Evolutionary conservation across 2,888 invertebrate species (phyloP).

Genomic region (Drosophila pseudotakahashii): DNA sequence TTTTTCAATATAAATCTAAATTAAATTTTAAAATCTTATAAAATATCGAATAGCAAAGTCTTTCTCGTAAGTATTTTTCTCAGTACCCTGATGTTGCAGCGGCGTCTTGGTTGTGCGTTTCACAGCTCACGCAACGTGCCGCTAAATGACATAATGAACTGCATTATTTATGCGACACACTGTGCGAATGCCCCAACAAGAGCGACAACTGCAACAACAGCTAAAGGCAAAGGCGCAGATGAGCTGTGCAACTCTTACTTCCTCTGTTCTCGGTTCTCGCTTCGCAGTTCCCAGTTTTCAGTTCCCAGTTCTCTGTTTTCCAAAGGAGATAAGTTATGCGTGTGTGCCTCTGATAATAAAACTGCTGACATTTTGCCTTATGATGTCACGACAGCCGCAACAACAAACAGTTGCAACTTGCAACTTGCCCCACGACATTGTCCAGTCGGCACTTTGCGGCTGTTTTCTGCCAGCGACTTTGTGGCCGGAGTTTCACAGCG

Average conservation of each 20-base stretch:
- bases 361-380: slow-evolving; percentile 73
- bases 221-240: slow-evolving; percentile 22
- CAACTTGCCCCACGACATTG: slow-evolving; percentile 16
- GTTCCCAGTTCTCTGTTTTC: background rate
- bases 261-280: slow-evolving; percentile 1
- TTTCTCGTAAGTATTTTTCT: background rate
- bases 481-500: slow-evolving; percentile 8
- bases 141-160: slow-evolving; percentile 79
- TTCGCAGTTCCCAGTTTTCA: background rate
- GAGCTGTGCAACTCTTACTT: slow-evolving; percentile 16
- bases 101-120: slow-evolving; percentile 51
- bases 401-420: slow-evolving; percentile 26
- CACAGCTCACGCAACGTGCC: slow-evolving; percentile 65
- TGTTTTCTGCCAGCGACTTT: slow-evolving; percentile 20
- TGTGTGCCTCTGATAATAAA: slow-evolving; percentile 73
- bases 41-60: no score
- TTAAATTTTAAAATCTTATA: no score
- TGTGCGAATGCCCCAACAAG: slow-evolving; percentile 50
- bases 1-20: no score
- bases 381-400: slow-evolving; percentile 65
- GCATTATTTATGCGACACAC: slow-evolving; percentile 78
- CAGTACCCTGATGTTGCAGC: slow-evolving; percentile 46
- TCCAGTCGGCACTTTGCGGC: slow-evolving; percentile 13
- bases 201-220: slow-evolving; percentile 38
- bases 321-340: slow-evolving; percentile 50